A percentile compares a stretch with the other conserved stretches of the same genome.
These are phyloP conservation scores for Melieria crassipennis DNA, from an alignment of 2,888 invertebrate species.

Conservation along the genomic window DNA sequence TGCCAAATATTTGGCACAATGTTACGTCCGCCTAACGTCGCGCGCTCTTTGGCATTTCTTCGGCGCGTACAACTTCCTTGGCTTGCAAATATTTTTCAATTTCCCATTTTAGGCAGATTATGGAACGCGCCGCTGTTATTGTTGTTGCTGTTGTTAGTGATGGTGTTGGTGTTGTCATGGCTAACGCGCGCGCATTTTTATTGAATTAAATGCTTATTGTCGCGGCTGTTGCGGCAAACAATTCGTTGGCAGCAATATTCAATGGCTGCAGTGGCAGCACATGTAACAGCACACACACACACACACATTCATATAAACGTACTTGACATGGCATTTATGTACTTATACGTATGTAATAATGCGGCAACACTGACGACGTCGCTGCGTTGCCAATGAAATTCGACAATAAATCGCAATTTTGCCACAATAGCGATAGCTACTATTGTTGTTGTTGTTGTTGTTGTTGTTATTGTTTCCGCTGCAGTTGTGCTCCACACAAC, in stretches of 20 bases:
- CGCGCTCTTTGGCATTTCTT: background rate
- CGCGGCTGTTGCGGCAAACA: constrained; percentile 13
- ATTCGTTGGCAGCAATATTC: background rate
- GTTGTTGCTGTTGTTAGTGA: too few species aligned
- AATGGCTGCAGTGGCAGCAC: too few species aligned
- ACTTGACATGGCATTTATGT: background rate
- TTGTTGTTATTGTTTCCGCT: too few species aligned
- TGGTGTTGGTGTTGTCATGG: background rate
- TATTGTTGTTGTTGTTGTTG: too few species aligned
- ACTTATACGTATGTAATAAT: background rate
- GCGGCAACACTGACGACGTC: background rate
- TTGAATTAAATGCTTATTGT: constrained; percentile 13
- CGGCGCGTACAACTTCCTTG: too few species aligned
- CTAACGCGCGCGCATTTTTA: background rate
- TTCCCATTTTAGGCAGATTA: too few species aligned
- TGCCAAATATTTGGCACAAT: background rate
- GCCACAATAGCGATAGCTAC: too few species aligned
- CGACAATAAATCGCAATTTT: background rate
- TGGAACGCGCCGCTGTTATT: too few species aligned
- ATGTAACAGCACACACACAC: background rate
- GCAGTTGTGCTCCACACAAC: too few species aligned
- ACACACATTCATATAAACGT: background rate
- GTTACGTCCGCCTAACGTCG: background rate
- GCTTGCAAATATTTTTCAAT: too few species aligned
- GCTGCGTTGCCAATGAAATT: constrained; percentile 1